phyloP scores from a whole-genome alignment of 2,888 invertebrate species.

The Trichacis sp. region DNA sequence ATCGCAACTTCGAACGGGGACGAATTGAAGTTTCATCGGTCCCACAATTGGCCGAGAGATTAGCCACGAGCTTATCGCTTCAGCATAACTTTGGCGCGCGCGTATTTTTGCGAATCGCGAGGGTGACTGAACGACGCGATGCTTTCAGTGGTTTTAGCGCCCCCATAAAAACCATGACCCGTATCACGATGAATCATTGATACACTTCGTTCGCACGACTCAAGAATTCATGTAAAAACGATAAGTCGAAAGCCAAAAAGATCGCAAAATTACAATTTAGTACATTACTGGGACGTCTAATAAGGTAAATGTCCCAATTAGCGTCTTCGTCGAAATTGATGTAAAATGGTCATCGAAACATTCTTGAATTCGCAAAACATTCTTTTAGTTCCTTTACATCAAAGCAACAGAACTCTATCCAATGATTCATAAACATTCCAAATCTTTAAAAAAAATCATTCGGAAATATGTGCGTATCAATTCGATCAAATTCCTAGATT shows the following conservation, averaged over 20 bases:
- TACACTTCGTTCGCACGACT: slow-evolving; percentile 33
- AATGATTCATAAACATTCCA: no score
- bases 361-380: no score
- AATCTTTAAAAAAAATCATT: no score
- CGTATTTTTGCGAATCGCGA: slow-evolving; percentile 26
- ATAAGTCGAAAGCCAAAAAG: slow-evolving; percentile 34
- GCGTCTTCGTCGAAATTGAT: no score
- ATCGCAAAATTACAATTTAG: not conserved
- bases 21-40: slow-evolving; percentile 27
- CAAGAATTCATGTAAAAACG: slow-evolving; percentile 35
- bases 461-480: no score
- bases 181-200: slow-evolving; percentile 42
- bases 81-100: slow-evolving; percentile 27
- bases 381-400: no score
- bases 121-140: slow-evolving; percentile 30
- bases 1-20: slow-evolving; percentile 16
- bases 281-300: no score
- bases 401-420: no score
- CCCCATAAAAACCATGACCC: slow-evolving; percentile 33
- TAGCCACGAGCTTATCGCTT: slow-evolving; percentile 34
- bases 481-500: no score
- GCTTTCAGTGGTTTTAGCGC: slow-evolving; percentile 37
- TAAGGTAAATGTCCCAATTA: no score
- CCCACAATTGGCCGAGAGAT: slow-evolving; percentile 33
- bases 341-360: no score